Percentiles rank a stretch among this genome's conserved stretches.
These are phyloP conservation scores for Nemopilema nomurai DNA, from an alignment of 30 jellyfish, hydroid and myxozoan species.

Conservation along the genomic window DNA sequence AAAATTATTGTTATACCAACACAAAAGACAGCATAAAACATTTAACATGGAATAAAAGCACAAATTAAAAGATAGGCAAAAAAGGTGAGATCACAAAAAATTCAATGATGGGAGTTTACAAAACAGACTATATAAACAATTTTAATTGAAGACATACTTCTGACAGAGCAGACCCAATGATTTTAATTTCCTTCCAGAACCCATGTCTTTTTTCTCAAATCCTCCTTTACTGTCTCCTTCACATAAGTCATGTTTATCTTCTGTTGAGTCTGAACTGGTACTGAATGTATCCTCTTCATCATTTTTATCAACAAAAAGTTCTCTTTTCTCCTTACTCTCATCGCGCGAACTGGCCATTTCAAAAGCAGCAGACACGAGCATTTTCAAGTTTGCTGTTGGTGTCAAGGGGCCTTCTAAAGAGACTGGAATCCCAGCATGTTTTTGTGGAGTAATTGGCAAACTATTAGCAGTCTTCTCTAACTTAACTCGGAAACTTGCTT, in stretches of 20 bases:
- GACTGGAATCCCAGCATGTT: conserved; percentile 1
- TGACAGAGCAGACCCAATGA: conserved; percentile 80
- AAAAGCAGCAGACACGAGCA: conserved; percentile 92
- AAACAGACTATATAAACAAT: neutral
- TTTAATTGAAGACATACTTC: conserved; percentile 48
- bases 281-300: conserved; percentile 60
- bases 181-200: conserved; percentile 73
- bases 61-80: too few species aligned
- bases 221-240: conserved; percentile 2
- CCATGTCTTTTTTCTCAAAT: neutral
- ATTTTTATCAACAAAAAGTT: conserved; percentile 45
- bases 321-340: conserved; percentile 44
- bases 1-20: neutral
- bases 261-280: conserved; percentile 51
- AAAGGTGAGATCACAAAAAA: too few species aligned
- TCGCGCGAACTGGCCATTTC: conserved; percentile 58
- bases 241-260: conserved; percentile 21
- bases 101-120: too few species aligned
- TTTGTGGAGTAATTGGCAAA: conserved; percentile 59
- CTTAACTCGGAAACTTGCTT: conserved; percentile 2
- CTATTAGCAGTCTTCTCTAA: conserved; percentile 17
- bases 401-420: conserved; percentile 73
- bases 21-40: neutral
- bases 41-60: too few species aligned
- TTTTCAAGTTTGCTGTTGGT: conserved; percentile 87